These are phyloP conservation scores for Aythya baeri DNA, from an alignment of 2,113 vertebrate species.

Conservation along the genomic window DNA sequence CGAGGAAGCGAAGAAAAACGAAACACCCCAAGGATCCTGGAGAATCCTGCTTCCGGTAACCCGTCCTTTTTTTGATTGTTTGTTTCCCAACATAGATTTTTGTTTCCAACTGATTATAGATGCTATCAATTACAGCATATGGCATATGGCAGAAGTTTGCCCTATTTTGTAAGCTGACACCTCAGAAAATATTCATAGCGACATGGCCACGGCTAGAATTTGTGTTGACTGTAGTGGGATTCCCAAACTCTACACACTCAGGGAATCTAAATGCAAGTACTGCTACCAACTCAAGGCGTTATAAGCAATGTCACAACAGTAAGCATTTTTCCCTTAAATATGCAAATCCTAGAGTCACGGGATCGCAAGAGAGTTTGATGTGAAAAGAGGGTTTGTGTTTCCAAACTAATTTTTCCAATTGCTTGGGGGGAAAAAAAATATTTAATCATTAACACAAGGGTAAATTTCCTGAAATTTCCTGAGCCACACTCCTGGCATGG, in stretches of 20 bases:
- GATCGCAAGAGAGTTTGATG: neutral
- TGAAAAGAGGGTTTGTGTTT: neutral
- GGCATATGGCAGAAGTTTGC: neutral
- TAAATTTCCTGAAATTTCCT: neutral
- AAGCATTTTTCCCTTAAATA: neutral
- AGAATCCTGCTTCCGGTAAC: neutral
- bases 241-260: neutral
- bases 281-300: neutral
- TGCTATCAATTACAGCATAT: neutral
- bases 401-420: neutral
- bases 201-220: neutral
- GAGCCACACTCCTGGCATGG: fast-evolving
- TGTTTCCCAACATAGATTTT: neutral
- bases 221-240: neutral
- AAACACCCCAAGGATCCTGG: neutral
- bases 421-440: neutral
- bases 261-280: neutral
- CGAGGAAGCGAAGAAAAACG: neutral
- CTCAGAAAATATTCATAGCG: neutral
- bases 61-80: neutral
- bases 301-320: neutral
- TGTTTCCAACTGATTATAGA: neutral
- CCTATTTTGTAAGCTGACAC: neutral
- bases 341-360: neutral
- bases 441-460: neutral